Conservation (phyloP, 2,888 invertebrate genomes). For the Cactoblastis cactorum region DNA sequence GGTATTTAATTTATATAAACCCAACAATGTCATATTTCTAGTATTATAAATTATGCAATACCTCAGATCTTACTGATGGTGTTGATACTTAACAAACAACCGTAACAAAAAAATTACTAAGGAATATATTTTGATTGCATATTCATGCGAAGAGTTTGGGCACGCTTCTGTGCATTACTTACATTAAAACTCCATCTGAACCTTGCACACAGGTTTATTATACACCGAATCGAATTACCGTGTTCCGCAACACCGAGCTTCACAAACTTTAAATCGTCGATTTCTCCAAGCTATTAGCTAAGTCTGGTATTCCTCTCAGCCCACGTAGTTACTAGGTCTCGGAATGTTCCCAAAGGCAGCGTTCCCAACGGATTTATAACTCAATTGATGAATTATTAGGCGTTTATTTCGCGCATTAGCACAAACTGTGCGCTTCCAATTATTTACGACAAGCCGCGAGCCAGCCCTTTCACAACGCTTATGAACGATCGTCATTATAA, state of each 20-base stretch:
- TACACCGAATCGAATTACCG: constrained; percentile 35
- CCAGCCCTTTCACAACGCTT: constrained; percentile 47
- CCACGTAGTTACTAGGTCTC: constrained; percentile 35
- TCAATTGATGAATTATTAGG: constrained; percentile 64
- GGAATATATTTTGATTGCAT: neutral
- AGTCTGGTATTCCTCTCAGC: constrained; percentile 34
- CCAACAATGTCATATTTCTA: too few species aligned
- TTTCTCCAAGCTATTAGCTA: constrained; percentile 26
- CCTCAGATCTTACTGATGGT: too few species aligned
- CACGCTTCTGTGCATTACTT: constrained; percentile 39
- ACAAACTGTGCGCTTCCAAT: constrained; percentile 64
- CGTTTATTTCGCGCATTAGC: constrained; percentile 58
- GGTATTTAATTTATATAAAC: too few species aligned
- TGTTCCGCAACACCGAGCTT: constrained; percentile 38
- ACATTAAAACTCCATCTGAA: constrained; percentile 31
- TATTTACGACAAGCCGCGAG: constrained; percentile 58
- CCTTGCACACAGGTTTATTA: constrained; percentile 24
- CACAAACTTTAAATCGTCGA: constrained; percentile 25
- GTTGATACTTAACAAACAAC: neutral
- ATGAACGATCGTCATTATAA: constrained; percentile 46
- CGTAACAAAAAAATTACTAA: neutral
- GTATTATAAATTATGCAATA: too few species aligned
- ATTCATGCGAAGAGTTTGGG: constrained; percentile 20
- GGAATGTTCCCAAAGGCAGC: constrained; percentile 24
- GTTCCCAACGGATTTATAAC: constrained; percentile 53